Evolutionary conservation across 92 coral and sea anemone species (phyloP).

Genomic region (Ricordea florida): DNA sequence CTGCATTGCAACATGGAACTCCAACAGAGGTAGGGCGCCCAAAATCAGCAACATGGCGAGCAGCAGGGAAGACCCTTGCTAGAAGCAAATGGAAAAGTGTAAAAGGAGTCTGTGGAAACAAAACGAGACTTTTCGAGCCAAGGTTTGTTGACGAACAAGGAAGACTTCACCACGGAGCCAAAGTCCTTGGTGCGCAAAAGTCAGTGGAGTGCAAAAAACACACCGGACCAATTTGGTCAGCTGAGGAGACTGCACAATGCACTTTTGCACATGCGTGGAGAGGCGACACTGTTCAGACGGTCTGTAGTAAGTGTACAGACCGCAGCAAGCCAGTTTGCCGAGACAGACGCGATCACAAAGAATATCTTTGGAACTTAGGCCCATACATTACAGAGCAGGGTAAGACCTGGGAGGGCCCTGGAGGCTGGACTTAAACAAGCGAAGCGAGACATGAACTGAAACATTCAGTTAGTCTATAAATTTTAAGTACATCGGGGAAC

Average conservation of each 20-base stretch:
- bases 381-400: slow-evolving; percentile 22
- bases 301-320: slow-evolving; percentile 42
- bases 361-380: slow-evolving; percentile 40
- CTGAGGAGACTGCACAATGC: slow-evolving; percentile 2
- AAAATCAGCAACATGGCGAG: neutral
- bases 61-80: neutral
- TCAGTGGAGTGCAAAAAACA: slow-evolving; percentile 45
- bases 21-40: neutral
- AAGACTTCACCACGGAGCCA: slow-evolving; percentile 55
- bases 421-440: neutral
- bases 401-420: slow-evolving; percentile 17
- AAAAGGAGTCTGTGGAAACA: neutral
- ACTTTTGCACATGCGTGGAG: slow-evolving; percentile 55
- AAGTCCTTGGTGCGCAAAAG: slow-evolving; percentile 31
- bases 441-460: neutral
- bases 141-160: slow-evolving; percentile 10
- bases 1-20: neutral
- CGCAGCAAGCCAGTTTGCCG: neutral
- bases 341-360: slow-evolving; percentile 3
- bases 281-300: slow-evolving; percentile 48
- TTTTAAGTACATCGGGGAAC: too few species aligned
- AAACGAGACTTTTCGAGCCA: neutral
- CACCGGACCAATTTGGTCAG: neutral
- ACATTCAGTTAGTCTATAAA: neutral
- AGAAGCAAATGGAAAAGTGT: neutral